Evolutionary conservation across 2,888 invertebrate genomes (phyloP).

Genomic region (Ferrisia virgata): DNA sequence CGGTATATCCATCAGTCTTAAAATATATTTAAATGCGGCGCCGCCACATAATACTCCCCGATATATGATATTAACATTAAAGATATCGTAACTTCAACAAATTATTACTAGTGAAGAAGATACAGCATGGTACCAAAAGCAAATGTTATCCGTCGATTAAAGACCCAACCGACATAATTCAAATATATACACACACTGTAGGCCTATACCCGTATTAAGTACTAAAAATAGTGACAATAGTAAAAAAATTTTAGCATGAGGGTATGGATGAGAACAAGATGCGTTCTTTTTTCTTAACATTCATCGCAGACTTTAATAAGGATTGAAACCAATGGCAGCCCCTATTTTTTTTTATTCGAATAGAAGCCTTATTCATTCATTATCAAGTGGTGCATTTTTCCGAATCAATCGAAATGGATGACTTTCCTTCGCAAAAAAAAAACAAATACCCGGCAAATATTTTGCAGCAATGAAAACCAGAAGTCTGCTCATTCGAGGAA

Average conservation of each 20-base stretch:
- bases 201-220: not conserved
- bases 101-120: not conserved
- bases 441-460: too few relatives aligned
- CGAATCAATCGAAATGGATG: too few relatives aligned
- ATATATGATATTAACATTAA: not conserved
- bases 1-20: not conserved
- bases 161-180: not conserved
- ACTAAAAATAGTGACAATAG: not conserved
- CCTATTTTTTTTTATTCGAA: not conserved
- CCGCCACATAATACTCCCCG: not conserved
- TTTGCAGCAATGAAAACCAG: too few relatives aligned
- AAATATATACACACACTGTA: not conserved
- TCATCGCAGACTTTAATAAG: not conserved
- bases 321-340: not conserved
- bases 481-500: too few relatives aligned
- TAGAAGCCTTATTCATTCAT: too few relatives aligned
- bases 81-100: not conserved
- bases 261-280: not conserved
- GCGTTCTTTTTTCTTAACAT: not conserved
- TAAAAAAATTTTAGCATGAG: not conserved
- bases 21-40: not conserved
- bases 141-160: constrained; percentile 6
- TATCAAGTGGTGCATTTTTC: too few relatives aligned
- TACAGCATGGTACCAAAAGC: not conserved
- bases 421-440: too few relatives aligned